Base-by-base conservation (phyloP, 2,888 invertebrate species). In the Elegia similella region DNA sequence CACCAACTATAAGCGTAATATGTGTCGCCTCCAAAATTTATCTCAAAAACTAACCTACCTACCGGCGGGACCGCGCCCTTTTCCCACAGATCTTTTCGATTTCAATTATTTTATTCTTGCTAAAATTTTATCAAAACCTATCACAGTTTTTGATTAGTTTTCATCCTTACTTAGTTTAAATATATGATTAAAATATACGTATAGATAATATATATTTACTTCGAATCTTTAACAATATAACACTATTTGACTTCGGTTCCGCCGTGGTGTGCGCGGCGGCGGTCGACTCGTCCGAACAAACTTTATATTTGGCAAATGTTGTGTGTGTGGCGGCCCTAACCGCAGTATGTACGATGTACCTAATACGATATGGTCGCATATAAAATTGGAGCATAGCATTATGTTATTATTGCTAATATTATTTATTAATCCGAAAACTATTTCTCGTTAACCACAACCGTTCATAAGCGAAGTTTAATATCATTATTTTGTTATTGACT, bases 131-230 rank as follows among this genome's bases (percentile, higher is more conserved):
- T 90, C 90, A 91, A 91, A 91, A 91, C 91, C 89, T 91, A 91
- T 91, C 91, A 91, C 91, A 90, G 91, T 91, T 90, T 89, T 87
- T 88, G 91, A 91, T 88, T 91, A 91, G 88, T 91, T 88, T 88
- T 87, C 88, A 85, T 85, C 78, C 89, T 91, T 89, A 91, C 88
- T 86, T 88, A 82, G 73, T 77, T 88, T 50, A 50, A 90, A 89
- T 91, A 91, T 88, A 84, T 86, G 89, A 84, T 88, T 91, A 89
- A 88, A 90, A 91, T 90, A 91, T 89, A 89, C 83, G 86, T 90
- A 89, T 89, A 88, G 85, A 86, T 86, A 86, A 88, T 91, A 82
- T 87, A 87, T 88, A 84, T 84, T 82, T 70, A 78, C 69, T 86
- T 84, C 84, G 82, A 89, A 87, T 89, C 76, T 88, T 89, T 86